Evolutionary conservation across 2,113 vertebrate genomes (phyloP), one percentile per base, ranked within the genome.

Genomic region (Agelaius phoeniceus): DNA sequence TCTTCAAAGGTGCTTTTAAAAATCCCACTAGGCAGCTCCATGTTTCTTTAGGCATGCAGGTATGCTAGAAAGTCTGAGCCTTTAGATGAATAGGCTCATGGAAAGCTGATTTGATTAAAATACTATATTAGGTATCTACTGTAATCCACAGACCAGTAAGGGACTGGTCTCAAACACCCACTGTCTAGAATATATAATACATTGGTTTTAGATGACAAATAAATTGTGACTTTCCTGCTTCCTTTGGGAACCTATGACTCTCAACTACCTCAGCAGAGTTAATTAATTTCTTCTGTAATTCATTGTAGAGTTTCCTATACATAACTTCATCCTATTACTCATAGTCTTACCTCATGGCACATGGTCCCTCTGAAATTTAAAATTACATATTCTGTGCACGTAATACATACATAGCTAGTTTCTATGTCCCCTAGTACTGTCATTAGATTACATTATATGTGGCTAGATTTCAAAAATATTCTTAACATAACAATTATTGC

Each of bases 281-380:
- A 82, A 94, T 89, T 89, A 67, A 65, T 93, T 92, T 96, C 92
- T 89, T 74, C 89, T 87, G 87, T 26, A 95, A 93, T 84, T 94
- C 66, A 82, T 58, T n/a, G 73, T 94, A 61, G 78, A 91, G 16
- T 93, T 96, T 94, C 87, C 84, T 82, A 46, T 94, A 65, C 89
- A 43, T 87, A 95, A 84, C 49, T 76, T 95, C 91, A 94, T 89
- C 81, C 74, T 93, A 16, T 97, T 96, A 95, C 77, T 97, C 91
- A 96, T 16, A 69, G 52, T 89, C 77, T 95, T 93, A 94, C 91
- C 89, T 95, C 89, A 96, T 61, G n/a, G 71, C 39, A 49, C 26
- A 16, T 7, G 7, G 59, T 90, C 76, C 65, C 89, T 65, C 85
- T 90, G 96, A 96, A 92, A 90, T 58, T 37, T 95, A 43, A 80